Evolutionary conservation across 2,888 invertebrate genomes (phyloP).

Genomic region (Drosophila lutescens): DNA sequence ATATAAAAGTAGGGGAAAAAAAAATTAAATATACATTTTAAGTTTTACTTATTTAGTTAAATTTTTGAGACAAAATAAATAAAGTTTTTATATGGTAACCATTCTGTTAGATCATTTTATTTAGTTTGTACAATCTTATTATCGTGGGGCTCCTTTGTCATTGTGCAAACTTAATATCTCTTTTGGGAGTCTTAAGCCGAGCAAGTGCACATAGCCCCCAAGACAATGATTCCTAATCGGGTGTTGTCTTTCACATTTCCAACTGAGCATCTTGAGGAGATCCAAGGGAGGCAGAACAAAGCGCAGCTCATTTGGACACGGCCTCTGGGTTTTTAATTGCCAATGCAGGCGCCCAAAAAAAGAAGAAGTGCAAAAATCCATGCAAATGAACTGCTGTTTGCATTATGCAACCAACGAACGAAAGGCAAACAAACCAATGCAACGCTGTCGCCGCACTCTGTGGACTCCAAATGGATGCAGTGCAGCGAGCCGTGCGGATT

Average conservation of each 20-base stretch:
- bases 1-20: too few species aligned
- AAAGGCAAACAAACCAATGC: constrained; percentile 53
- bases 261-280: constrained; percentile 43
- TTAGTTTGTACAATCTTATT: neutral
- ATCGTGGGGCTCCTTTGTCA: neutral
- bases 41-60: too few species aligned
- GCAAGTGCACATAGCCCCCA: constrained; percentile 11
- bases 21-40: too few species aligned
- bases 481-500: constrained; percentile 79
- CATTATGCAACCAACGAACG: constrained; percentile 63
- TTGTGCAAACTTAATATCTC: constrained; percentile 1
- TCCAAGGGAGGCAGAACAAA: constrained; percentile 64
- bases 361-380: constrained; percentile 31
- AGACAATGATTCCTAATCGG: constrained; percentile 47
- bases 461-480: constrained; percentile 34
- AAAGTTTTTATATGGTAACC: neutral
- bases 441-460: constrained; percentile 28
- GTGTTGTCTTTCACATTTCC: constrained; percentile 32
- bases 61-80: too few species aligned
- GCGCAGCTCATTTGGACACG: constrained; percentile 65
- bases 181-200: constrained; percentile 6
- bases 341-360: constrained; percentile 9
- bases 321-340: constrained; percentile 71
- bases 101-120: too few species aligned
- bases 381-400: constrained; percentile 65